Conservation (phyloP, 2,113 vertebrate genomes). For the Oreotrochilus melanogaster region DNA sequence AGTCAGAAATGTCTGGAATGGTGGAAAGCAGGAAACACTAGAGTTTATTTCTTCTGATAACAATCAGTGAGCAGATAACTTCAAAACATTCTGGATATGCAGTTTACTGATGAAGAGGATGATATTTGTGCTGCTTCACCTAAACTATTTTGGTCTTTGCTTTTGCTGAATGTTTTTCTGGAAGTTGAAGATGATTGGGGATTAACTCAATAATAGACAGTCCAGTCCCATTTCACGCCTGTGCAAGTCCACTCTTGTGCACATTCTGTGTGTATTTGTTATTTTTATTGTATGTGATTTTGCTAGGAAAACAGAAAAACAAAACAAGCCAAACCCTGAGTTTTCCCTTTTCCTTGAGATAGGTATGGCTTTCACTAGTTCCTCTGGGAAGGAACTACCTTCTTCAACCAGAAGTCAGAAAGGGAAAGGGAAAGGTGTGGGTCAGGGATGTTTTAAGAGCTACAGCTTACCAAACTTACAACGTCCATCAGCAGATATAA, state of each 20-base stretch:
- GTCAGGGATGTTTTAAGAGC: background rate
- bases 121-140: background rate
- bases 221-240: background rate
- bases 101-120: background rate
- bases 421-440: background rate
- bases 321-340: fast-evolving
- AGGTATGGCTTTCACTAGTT: background rate
- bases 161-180: background rate
- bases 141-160: background rate
- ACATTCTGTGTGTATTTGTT: background rate
- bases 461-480: fast-evolving
- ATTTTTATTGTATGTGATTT: background rate
- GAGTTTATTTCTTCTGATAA: background rate
- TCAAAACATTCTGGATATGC: background rate
- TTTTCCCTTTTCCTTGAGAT: fast-evolving
- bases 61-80: background rate
- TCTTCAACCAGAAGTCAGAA: background rate
- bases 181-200: background rate
- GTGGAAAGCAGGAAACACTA: background rate
- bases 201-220: background rate
- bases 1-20: fast-evolving
- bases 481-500: background rate
- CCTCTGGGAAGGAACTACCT: background rate
- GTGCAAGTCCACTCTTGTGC: background rate
- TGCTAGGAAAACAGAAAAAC: fast-evolving